Conservation (phyloP, 2,888 invertebrate species). For the Campopleginae sp. region DNA sequence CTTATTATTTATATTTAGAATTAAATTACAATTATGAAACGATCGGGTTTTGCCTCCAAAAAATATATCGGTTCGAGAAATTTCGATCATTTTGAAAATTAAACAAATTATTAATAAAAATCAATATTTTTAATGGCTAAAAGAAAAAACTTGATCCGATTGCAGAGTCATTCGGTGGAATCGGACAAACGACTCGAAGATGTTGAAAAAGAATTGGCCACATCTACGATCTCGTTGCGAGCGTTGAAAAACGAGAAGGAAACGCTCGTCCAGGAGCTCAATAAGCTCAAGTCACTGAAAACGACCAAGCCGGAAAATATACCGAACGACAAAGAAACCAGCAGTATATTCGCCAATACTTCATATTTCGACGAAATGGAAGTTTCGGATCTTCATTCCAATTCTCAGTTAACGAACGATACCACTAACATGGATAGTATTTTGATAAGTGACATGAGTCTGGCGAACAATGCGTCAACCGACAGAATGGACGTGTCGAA, state of each 20-base stretch:
- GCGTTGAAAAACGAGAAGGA: slow-evolving; percentile 50
- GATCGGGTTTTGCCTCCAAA: too few species aligned
- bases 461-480: slow-evolving; percentile 8
- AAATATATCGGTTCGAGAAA: too few species aligned
- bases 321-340: slow-evolving; percentile 70
- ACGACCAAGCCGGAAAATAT: background rate
- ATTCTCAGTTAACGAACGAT: slow-evolving; percentile 54
- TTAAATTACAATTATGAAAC: too few species aligned
- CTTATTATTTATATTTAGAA: too few species aligned
- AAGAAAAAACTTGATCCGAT: background rate
- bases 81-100: too few species aligned
- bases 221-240: slow-evolving; percentile 41
- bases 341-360: slow-evolving; percentile 76
- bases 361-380: slow-evolving; percentile 77
- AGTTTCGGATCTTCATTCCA: slow-evolving; percentile 55
- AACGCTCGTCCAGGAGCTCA: slow-evolving; percentile 41
- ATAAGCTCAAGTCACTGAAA: slow-evolving; percentile 30
- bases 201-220: slow-evolving; percentile 47
- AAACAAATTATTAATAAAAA: too few species aligned
- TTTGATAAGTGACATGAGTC: slow-evolving; percentile 18
- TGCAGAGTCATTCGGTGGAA: slow-evolving; percentile 58
- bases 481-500: slow-evolving; percentile 48
- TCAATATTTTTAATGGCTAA: background rate
- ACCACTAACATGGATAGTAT: slow-evolving; percentile 29
- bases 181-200: slow-evolving; percentile 51